phyloP scores from a whole-genome alignment of 2,797 vertebrate genomes.

The Hemitrygon akajei region DNA sequence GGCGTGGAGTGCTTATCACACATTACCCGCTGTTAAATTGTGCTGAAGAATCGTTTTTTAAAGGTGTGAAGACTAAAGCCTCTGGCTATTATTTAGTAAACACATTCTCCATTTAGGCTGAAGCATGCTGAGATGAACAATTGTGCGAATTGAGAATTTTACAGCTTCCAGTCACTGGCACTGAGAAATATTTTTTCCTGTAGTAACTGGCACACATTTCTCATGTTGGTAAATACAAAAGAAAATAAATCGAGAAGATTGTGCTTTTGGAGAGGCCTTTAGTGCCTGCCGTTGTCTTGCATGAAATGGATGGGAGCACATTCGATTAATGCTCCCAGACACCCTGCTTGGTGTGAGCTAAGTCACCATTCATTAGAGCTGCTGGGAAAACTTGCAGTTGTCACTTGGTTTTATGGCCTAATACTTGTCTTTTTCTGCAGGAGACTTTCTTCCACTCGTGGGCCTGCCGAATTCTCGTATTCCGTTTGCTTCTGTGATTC shows the following conservation, averaged over 20 bases:
- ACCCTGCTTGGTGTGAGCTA: background rate
- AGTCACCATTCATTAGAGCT: background rate
- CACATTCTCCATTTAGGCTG: background rate
- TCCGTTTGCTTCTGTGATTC: constrained; percentile 52
- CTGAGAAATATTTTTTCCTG: too few species aligned
- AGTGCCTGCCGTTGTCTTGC: background rate
- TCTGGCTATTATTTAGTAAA: constrained; percentile 1
- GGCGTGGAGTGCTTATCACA: background rate
- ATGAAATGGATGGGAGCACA: background rate
- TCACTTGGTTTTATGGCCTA: background rate
- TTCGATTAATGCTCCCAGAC: background rate
- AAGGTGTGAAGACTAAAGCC: background rate
- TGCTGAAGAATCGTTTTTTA: background rate
- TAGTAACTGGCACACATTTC: background rate
- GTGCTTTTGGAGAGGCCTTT: background rate
- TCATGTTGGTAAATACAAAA: constrained; percentile 16
- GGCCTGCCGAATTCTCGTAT: constrained; percentile 47
- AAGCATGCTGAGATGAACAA: background rate
- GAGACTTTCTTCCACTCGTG: constrained; percentile 48
- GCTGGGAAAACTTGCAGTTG: background rate
- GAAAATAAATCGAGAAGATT: background rate
- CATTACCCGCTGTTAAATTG: background rate
- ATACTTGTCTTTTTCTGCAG: constrained; percentile 49
- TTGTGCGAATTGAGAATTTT: background rate
- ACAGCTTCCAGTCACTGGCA: background rate